Conservation (phyloP, 2,797 vertebrate species). For the Stomatorhinus walkeri region DNA sequence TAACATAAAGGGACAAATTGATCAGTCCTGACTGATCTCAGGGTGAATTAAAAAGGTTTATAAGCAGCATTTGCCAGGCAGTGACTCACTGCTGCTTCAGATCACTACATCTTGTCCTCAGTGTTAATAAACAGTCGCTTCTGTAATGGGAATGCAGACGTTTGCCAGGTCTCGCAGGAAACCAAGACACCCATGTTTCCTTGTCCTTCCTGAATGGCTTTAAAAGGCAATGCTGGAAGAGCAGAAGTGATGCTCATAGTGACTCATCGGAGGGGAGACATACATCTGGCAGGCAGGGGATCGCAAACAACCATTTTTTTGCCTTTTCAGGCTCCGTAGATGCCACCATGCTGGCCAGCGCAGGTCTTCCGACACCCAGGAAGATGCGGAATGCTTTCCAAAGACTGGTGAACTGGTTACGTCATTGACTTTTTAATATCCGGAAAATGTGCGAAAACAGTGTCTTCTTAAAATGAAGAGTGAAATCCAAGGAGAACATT, state of each 20-base stretch:
- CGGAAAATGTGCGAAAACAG: not conserved
- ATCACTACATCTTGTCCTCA: not conserved
- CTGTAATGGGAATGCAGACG: conserved; percentile 43
- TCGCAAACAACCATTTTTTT: conserved; percentile 36
- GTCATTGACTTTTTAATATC: not conserved
- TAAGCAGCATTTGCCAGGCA: not conserved
- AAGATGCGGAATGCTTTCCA: not conserved
- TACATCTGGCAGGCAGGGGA: conserved; percentile 36
- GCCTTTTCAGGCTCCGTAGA: conserved; percentile 53
- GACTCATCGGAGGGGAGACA: conserved; percentile 44
- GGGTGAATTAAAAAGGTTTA: not conserved
- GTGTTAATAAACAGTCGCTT: conserved; percentile 33
- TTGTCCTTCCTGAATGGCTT: conserved; percentile 43
- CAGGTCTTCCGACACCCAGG: not conserved
- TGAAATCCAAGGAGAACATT: not conserved
- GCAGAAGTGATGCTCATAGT: conserved; percentile 26
- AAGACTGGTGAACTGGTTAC: not conserved
- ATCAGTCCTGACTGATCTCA: not conserved
- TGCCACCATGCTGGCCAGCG: not conserved
- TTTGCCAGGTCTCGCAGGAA: conserved; percentile 27
- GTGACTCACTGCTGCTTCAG: conserved; percentile 9
- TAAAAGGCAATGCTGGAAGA: conserved; percentile 58
- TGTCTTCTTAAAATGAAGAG: not conserved
- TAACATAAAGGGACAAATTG: not conserved
- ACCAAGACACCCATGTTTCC: conserved; percentile 32